Evolutionary conservation across 2,797 vertebrate species (phyloP), one percentile per base, ranked within the genome.

Genomic region (Brotogeris chrysoptera): DNA sequence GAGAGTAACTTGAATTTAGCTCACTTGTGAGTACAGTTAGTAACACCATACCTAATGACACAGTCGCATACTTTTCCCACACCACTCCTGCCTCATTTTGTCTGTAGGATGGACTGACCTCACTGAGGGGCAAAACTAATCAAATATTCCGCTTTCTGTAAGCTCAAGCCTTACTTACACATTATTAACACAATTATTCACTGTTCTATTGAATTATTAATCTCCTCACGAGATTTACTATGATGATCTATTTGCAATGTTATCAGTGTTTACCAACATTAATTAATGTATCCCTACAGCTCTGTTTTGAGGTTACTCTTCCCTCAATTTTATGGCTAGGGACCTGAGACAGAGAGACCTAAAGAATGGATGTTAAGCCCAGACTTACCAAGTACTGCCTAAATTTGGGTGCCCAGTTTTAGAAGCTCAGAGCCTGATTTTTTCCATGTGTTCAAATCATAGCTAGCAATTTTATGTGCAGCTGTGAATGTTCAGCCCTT

Each of bases 391-490:
- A 73, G 28, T 32, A 38, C n/a, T 81, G 44, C 53, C 46, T 82
- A 60, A 90, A 90, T 79, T 63, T 66, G 41, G 32, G 50, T 49
- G 28, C 44, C 34, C n/a, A 43, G 20, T 87, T 93, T 94, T 88
- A 80, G 83, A 80, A 88, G 52, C 30, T 89, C 24, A 44, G 64
- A 81, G 63, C 16, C 71, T 88, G 59, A 44, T 59, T 81, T 83
- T 88, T 74, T 46, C 89, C 9, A 19, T 44, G 43, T 71, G 39
- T 80, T 92, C 64, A 82, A 71, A 86, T 34, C 5, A 1, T 28
- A 94, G 55, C 70, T 82, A 86, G 64, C 53, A 91, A 77, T 78
- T 93, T 93, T 85, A 88, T 89, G 34, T 85, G 92, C 86, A 93
- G 90, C 90, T 94, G 94, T 80, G 71, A 89, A 79, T 18, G 44